Evolutionary conservation across 30 jellyfish, hydroid and myxozoan genomes (phyloP), one percentile per base, ranked within the genome.

Genomic region (Pseudorhiza aurosa): DNA sequence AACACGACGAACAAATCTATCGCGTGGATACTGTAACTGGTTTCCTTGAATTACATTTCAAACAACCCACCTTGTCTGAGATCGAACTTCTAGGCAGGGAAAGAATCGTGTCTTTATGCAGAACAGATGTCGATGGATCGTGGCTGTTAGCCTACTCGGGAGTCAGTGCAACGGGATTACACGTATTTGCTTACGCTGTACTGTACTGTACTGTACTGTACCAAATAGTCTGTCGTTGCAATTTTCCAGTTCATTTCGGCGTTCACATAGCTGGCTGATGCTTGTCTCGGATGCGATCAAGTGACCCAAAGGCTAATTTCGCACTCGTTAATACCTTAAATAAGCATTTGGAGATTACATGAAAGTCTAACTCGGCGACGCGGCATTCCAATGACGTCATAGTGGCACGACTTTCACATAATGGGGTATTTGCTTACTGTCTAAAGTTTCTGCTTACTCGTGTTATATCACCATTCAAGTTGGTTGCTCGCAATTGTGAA

Each of bases 41-140:
- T 65, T 80, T 65, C 37, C 84, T 32, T 37, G 65, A 80, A 80
- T 80, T 80, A 65, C 82, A 80, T 80, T 65, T 64, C 84, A 80
- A 80, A 80, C 82, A 84, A 57, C 77, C 91, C 91, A 84, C 91
- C 72, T 53, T 27, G 68, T 49, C 91, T 80, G 91, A n/a, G n/a
- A 80, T 80, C 65, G 57, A 80, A 49, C 65, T 80, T 80, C 83
- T 80, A 30, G 83, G 58, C 91, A 65, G 81, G 68, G 77, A 65
- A 53, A 71, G 91, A 80, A 80, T 80, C 49, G 37, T 83, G 82
- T 62, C 36, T 55, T 65, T 30, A 33, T 60, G 49, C 46, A 42
- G 36, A 80, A 40, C 58, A 83, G 37, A 28, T 49, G 82, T 39
- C 37, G 32, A 58, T 25, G 70, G 36, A 29, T 33, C 82, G 18